A percentile compares a stretch with the other conserved stretches of the same genome.
Evolutionary conservation across 1,140 invertebrate species (phyloP).

Genomic region (Magallana angulata): DNA sequence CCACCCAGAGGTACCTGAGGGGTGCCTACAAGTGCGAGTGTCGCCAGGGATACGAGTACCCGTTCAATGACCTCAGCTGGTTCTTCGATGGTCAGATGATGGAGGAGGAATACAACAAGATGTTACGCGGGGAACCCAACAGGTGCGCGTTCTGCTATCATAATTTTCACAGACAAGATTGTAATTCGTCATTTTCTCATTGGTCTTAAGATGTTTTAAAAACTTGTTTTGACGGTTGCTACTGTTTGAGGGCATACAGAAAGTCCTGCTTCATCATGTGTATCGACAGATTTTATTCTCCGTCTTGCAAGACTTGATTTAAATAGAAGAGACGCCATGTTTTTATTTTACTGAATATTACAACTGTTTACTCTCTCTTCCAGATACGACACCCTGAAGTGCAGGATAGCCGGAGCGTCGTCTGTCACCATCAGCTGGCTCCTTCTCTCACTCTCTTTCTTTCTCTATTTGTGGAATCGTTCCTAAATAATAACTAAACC

Average conservation of each 20-base stretch:
- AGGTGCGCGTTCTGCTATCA: conserved; percentile 59
- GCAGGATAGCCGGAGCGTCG: conserved; percentile 90
- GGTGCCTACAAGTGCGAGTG: conserved; percentile 99
- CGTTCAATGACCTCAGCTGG: conserved; percentile 93
- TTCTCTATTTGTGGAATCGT: conserved; percentile 34
- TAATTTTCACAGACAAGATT: no score
- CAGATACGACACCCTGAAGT: conserved; percentile 87
- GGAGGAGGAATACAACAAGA: conserved; percentile 92
- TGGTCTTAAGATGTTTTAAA: no score
- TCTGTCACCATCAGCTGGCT: conserved; percentile 64
- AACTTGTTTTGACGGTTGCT: no score
- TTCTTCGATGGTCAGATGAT: conserved; percentile 98
- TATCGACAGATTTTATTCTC: no score
- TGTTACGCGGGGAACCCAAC: conserved; percentile 68
- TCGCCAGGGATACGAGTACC: conserved; percentile 97
- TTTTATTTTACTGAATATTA: neutral
- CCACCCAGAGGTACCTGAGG: conserved; percentile 84
- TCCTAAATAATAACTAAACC: neutral
- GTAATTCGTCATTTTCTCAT: no score
- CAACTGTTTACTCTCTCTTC: conserved; percentile 63
- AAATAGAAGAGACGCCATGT: no score
- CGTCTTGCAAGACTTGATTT: no score
- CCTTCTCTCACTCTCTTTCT: conserved; percentile 47
- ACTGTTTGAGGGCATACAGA: no score
- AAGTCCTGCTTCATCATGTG: no score